A percentile compares a stretch with the other conserved stretches of the same genome.
phyloP scores from a whole-genome alignment of 2,888 invertebrate species.

The Agelastica alni region DNA sequence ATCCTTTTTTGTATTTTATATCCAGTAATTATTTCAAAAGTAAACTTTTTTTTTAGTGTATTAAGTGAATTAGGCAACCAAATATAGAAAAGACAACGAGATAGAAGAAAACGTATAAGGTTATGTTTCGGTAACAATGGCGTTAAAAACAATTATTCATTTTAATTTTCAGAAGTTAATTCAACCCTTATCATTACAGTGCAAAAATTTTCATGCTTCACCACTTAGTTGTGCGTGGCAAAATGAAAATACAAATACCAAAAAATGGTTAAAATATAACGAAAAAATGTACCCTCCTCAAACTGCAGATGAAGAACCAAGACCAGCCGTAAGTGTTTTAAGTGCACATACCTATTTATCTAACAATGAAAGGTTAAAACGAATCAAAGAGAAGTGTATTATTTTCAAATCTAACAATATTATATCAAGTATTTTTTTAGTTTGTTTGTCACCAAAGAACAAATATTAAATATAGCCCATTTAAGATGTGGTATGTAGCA shows the following conservation, averaged over 20 bases:
- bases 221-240: conserved; percentile 16
- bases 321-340: conserved; percentile 78
- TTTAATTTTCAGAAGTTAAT: conserved; percentile 10
- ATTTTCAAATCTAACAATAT: too few species aligned
- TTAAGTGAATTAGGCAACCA: too few species aligned
- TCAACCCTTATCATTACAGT: conserved; percentile 17
- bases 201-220: conserved; percentile 23
- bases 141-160: too few species aligned
- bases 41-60: too few species aligned
- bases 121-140: too few species aligned
- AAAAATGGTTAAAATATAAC: conserved; percentile 70
- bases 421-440: conserved; percentile 70
- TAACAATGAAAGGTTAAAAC: too few species aligned
- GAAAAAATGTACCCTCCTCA: conserved; percentile 81
- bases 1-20: too few species aligned
- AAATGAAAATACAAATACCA: conserved; percentile 50
- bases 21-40: too few species aligned
- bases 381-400: too few species aligned
- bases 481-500: conserved; percentile 94
- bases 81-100: too few species aligned
- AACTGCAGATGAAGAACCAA: conserved; percentile 68
- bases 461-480: conserved; percentile 87
- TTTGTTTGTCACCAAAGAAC: conserved; percentile 84
- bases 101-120: too few species aligned
- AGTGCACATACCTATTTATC: too few species aligned